These are phyloP conservation scores for Oxyteleia sp. DNA, from an alignment of 2,888 invertebrate genomes.

Conservation along the genomic window DNA sequence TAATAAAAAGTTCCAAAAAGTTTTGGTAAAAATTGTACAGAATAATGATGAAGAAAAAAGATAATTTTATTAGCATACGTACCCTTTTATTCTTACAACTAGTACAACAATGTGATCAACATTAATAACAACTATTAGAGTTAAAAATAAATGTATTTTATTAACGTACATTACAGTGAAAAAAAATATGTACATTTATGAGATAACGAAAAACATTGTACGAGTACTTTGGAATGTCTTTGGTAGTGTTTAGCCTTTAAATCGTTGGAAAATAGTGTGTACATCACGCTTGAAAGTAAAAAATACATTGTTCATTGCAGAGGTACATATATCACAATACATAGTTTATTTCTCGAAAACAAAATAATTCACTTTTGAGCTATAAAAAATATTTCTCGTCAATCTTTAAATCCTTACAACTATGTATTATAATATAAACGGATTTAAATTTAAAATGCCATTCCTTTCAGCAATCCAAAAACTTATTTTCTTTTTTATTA, in stretches of 20 bases:
- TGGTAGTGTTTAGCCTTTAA: constrained; percentile 58
- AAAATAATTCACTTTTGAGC: constrained; percentile 41
- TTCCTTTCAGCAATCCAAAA: constrained; percentile 42
- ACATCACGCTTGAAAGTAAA: constrained; percentile 58
- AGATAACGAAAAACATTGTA: constrained; percentile 53
- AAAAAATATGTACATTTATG: constrained; percentile 54
- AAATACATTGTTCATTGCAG: constrained; percentile 48
- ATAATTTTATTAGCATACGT: neutral
- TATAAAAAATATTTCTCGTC: constrained; percentile 59
- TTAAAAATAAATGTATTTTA: constrained; percentile 63
- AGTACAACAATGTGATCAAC: neutral
- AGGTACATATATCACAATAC: constrained; percentile 62
- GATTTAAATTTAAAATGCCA: constrained; percentile 31
- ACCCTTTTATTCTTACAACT: too few relatives aligned
- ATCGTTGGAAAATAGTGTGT: constrained; percentile 55
- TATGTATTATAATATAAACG: constrained; percentile 58
- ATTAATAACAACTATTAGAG: constrained; percentile 23
- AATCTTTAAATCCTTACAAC: constrained; percentile 51
- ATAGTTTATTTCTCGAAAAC: constrained; percentile 53
- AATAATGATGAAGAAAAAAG: too few relatives aligned
- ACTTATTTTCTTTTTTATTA: neutral
- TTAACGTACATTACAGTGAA: constrained; percentile 42
- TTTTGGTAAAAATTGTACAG: too few relatives aligned
- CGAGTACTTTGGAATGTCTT: constrained; percentile 51
- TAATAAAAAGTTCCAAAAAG: neutral